Evolutionary conservation across 2,888 invertebrate genomes (phyloP).

Genomic region (Hirtodrosophila histrioides): DNA sequence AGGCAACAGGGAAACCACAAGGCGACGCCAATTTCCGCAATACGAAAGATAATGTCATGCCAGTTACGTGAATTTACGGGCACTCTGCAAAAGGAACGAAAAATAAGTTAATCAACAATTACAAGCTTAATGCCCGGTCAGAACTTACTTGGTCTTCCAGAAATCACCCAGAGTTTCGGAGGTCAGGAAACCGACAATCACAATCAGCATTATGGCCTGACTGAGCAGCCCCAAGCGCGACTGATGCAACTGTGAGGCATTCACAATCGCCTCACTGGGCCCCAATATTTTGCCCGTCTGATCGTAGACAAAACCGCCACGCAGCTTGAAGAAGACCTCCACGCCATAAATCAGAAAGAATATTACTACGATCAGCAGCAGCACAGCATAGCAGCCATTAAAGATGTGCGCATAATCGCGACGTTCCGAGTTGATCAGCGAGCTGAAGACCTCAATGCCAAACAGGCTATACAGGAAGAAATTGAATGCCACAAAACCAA

Average conservation of each 20-base stretch:
- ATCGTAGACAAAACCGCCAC: conserved; percentile 93
- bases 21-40: conserved; percentile 96
- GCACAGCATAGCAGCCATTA: conserved; percentile 96
- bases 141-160: conserved; percentile 95
- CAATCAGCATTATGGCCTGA: conserved; percentile 95
- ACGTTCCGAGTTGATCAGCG: conserved; percentile 81
- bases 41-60: conserved; percentile 95
- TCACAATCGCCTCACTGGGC: conserved; percentile 86
- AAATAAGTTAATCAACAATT: background rate
- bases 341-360: conserved; percentile 97
- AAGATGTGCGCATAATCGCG: conserved; percentile 92
- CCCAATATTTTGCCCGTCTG: conserved; percentile 87
- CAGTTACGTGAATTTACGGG: conserved; percentile 95
- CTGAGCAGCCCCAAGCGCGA: conserved; percentile 94
- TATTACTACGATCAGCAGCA: conserved; percentile 94
- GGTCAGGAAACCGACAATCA: conserved; percentile 94
- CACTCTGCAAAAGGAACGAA: conserved; percentile 86
- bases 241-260: conserved; percentile 95
- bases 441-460: conserved; percentile 87
- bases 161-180: conserved; percentile 96
- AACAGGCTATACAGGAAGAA: conserved; percentile 93
- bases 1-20: conserved; percentile 98
- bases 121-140: background rate
- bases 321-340: conserved; percentile 96
- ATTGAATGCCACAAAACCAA: conserved; percentile 95